Evolutionary conservation across 2,888 invertebrate genomes (phyloP).

Genomic region (Caenorhabditis sulstoni): DNA sequence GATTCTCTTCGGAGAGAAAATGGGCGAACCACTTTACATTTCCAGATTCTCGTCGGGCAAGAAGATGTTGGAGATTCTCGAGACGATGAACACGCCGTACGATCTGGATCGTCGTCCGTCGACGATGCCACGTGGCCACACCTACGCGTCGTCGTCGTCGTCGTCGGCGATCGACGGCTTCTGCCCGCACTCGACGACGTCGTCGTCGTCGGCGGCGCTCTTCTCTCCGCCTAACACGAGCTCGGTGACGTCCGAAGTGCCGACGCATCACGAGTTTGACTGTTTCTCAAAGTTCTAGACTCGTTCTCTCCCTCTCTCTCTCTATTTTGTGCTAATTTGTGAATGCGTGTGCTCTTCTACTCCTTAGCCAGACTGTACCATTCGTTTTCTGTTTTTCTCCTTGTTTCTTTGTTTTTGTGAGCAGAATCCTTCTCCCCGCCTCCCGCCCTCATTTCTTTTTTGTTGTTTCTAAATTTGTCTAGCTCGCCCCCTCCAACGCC

Average conservation of each 20-base stretch:
- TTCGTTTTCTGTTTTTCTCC: too few species aligned
- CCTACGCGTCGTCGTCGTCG: not conserved
- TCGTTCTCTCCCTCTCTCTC: too few species aligned
- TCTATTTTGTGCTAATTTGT: too few species aligned
- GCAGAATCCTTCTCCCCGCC: too few species aligned
- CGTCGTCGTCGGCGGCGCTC: not conserved
- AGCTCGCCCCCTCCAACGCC: too few species aligned
- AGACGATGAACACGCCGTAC: not conserved
- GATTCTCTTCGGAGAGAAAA: not conserved
- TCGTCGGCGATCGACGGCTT: too few species aligned
- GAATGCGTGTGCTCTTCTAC: too few species aligned
- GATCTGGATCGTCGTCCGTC: not conserved
- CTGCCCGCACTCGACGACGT: not conserved
- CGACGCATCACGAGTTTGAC: not conserved
- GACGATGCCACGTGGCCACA: not conserved
- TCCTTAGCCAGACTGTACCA: too few species aligned
- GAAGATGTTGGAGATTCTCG: constrained; percentile 23
- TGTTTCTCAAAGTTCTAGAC: not conserved
- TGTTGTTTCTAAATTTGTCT: too few species aligned
- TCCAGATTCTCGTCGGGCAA: constrained; percentile 34
- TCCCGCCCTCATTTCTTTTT: too few species aligned
- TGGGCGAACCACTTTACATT: too few species aligned
- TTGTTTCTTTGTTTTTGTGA: too few species aligned
- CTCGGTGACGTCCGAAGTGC: not conserved
- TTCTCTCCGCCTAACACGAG: not conserved